phyloP scores from a whole-genome alignment of 2,113 vertebrate species.

The Craseonycteris thonglongyai region DNA sequence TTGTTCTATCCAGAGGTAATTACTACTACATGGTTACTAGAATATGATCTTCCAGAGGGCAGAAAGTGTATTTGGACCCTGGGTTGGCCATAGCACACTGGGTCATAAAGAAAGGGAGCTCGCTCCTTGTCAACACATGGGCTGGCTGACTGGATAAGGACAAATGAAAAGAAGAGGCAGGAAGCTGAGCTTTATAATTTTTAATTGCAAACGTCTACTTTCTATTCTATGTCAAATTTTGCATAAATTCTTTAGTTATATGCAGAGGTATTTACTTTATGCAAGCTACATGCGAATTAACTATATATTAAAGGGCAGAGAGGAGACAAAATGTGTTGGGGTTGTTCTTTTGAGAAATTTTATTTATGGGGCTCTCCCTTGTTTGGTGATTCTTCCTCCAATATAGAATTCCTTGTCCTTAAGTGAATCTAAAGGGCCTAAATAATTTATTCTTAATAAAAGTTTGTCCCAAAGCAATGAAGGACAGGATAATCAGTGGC shows the following conservation, averaged over 20 bases:
- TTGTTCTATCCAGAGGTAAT: background rate
- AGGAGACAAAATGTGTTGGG: background rate
- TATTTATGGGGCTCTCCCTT: background rate
- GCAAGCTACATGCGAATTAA: background rate
- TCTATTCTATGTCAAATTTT: background rate
- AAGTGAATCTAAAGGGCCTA: background rate
- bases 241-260: background rate
- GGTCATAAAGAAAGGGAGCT: background rate
- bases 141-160: background rate
- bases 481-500: background rate
- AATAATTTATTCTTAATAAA: conserved; percentile 6
- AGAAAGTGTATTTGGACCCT: background rate
- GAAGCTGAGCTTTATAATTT: background rate
- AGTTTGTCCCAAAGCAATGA: background rate
- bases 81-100: rapidly evolving
- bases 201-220: background rate
- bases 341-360: background rate
- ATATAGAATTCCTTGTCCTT: background rate
- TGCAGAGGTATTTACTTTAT: background rate
- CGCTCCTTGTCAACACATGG: background rate
- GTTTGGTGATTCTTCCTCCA: background rate
- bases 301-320: background rate
- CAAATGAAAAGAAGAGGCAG: background rate
- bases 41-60: background rate
- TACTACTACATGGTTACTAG: background rate